Evolutionary conservation across 2,797 vertebrate species (phyloP).

Genomic region (Helicolenus hilgendorfi): DNA sequence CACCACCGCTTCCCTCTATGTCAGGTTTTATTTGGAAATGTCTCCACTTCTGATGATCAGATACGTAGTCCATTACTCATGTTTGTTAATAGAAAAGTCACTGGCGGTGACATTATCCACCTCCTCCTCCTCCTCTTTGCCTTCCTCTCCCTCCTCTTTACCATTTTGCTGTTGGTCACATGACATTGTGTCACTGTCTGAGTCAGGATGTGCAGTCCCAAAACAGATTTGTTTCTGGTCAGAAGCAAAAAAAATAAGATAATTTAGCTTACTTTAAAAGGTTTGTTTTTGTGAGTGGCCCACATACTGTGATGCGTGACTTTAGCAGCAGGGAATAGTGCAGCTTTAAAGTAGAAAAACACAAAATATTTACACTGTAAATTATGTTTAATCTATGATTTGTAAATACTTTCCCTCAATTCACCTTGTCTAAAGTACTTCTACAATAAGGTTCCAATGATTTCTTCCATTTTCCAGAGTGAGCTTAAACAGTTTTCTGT

Average conservation of each 20-base stretch:
- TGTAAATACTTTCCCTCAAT: not conserved
- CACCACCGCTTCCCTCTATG: slow-evolving; percentile 1
- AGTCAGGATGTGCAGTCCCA: slow-evolving; percentile 53
- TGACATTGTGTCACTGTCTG: slow-evolving; percentile 63
- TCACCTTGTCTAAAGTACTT: not conserved
- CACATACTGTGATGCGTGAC: not conserved
- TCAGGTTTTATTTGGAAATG: slow-evolving; percentile 12
- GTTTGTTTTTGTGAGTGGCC: not conserved
- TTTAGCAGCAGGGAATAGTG: not conserved
- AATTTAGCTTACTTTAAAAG: not conserved
- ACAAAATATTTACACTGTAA: not conserved
- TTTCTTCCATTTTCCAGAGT: not conserved
- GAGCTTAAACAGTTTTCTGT: not conserved
- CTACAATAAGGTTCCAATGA: not conserved
- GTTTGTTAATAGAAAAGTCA: slow-evolving; percentile 67
- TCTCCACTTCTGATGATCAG: slow-evolving; percentile 39
- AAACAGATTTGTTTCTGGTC: slow-evolving; percentile 32
- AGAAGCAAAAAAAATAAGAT: not conserved
- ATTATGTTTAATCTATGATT: not conserved
- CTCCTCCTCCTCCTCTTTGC: slow-evolving; percentile 20
- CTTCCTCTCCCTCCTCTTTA: slow-evolving; percentile 17
- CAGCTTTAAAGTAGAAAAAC: not conserved
- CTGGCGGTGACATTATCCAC: slow-evolving; percentile 54
- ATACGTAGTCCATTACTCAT: slow-evolving; percentile 44
- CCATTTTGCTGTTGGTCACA: slow-evolving; percentile 55